Conservation (phyloP, 1,140 invertebrate species). For the Coboldia fuscipes region DNA sequence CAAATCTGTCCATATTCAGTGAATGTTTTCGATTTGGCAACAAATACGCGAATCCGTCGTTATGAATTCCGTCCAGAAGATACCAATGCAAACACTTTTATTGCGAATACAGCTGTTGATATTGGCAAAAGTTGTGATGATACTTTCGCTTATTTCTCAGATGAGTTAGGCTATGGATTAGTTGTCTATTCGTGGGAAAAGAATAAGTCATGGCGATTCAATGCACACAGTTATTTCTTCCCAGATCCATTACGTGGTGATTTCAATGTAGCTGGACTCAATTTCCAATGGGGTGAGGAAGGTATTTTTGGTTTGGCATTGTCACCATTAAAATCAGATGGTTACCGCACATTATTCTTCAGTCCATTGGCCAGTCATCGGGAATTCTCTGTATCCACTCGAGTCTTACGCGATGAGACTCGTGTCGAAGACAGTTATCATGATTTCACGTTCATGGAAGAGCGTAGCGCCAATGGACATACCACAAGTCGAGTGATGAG, state of each 20-base stretch:
- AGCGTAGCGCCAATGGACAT: conserved; percentile 39
- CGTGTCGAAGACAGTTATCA: conserved; percentile 43
- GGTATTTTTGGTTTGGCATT: conserved; percentile 60
- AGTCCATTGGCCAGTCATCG: conserved; percentile 51
- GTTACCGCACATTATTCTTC: conserved; percentile 48
- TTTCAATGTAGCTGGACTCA: conserved; percentile 53
- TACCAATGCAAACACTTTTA: conserved; percentile 52
- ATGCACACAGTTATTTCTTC: conserved; percentile 47
- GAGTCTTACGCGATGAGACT: conserved; percentile 39
- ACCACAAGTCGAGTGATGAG: conserved; percentile 49
- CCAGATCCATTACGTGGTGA: conserved; percentile 56
- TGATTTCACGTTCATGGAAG: conserved; percentile 43
- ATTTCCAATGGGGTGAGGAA: conserved; percentile 63
- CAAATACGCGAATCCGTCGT: conserved; percentile 40
- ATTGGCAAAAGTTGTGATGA: conserved; percentile 52
- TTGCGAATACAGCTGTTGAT: conserved; percentile 61
- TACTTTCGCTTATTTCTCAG: conserved; percentile 56
- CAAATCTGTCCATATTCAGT: conserved; percentile 50
- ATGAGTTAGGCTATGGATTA: conserved; percentile 57
- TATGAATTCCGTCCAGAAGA: conserved; percentile 48
- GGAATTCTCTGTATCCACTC: conserved; percentile 55
- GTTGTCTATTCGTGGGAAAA: conserved; percentile 52
- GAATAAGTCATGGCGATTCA: conserved; percentile 54
- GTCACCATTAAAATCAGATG: conserved; percentile 35
- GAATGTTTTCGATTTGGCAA: conserved; percentile 52